These are phyloP conservation scores for Falco rusticolus DNA, from an alignment of 2,797 vertebrate genomes.

Conservation along the genomic window DNA sequence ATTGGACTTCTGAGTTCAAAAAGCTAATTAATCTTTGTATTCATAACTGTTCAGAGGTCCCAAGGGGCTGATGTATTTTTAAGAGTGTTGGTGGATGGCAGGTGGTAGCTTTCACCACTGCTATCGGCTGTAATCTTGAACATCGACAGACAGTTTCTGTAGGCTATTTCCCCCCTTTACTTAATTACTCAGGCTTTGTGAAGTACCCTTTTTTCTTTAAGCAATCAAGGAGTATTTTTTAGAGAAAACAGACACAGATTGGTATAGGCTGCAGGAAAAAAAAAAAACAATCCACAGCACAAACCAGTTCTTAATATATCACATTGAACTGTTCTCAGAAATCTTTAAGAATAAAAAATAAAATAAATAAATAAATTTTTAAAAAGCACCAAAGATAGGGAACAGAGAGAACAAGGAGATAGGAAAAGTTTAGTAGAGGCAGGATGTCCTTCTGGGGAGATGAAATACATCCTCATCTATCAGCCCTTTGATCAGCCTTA, in stretches of 20 bases:
- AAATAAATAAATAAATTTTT: neutral
- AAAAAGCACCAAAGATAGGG: neutral
- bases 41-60: neutral
- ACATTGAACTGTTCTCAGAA: neutral
- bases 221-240: neutral
- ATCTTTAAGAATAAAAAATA: neutral
- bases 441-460: conserved; percentile 3
- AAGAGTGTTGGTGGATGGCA: neutral
- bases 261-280: neutral
- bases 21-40: conserved; percentile 44
- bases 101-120: neutral
- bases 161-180: neutral
- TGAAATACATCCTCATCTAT: conserved; percentile 40
- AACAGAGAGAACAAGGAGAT: neutral
- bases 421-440: neutral
- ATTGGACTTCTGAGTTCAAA: neutral
- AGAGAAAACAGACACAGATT: neutral
- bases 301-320: neutral
- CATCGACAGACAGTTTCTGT: neutral
- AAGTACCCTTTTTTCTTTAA: neutral
- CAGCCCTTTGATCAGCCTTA: conserved; percentile 28
- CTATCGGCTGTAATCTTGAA: neutral
- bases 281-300: neutral
- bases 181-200: neutral
- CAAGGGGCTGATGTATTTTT: neutral